Base-by-base conservation (phyloP, 2,888 invertebrate species). In the Tenodera sinensis region DNA sequence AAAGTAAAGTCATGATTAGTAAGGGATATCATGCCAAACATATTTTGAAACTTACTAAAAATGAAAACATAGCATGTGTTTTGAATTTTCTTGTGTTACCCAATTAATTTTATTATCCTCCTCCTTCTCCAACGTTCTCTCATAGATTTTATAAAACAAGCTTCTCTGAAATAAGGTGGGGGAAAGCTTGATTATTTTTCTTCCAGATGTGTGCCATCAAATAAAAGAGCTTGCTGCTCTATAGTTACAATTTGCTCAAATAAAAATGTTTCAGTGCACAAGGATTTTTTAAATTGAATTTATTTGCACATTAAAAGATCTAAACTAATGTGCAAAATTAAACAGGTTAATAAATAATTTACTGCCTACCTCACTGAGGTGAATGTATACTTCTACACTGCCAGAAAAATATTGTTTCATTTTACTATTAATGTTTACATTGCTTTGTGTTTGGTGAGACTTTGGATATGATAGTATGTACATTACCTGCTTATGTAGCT, bases 401-500 rank as follows among this genome's bases (percentile, higher is more conserved):
- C 54, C 54, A 71, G 54, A 71, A 71, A 71, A 42, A 71, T 71
- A n/a, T 86, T 86, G 86, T 86, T 81, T 86, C 81, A 86, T 86
- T 81, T 54, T 86, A 30, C 71, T 8, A 28, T 86, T 86, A 15
- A 30, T 81, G 54, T 86, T 86, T 86, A 86, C 28, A 81, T 25
- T 86, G 86, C 30, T 85, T 47, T 81, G 81, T 86, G 81, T 86
- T 81, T 86, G 86, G 30, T 86, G 81, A 47, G 81, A 86, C 54
- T 54, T 81, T 86, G 86, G 30, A 71, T 28, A 28, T 20, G 86
- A 86, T 86, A 81, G 86, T 86, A 81, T 86, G 30, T 71, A 86
- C 28, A 54, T 27, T 71, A 71, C 81, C 81, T 86, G 86, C 86
- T 81, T 86, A 54, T 54, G 54, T 86, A 86, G 86, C 87, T 47